Evolutionary conservation across 92 coral and sea anemone species (phyloP).

Genomic region (Umimayanthus chanpuru): DNA sequence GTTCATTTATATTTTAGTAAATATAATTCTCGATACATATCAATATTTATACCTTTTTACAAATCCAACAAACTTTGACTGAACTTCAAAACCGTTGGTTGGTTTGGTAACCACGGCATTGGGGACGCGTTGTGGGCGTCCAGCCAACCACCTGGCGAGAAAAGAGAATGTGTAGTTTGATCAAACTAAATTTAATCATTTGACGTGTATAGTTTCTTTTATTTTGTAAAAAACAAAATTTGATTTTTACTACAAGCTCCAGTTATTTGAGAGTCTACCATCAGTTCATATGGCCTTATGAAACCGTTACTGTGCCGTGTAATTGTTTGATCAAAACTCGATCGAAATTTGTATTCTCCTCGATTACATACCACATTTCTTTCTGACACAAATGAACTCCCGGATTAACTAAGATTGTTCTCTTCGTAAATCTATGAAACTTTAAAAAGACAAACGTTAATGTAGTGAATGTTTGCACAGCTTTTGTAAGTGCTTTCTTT

Average conservation of each 20-base stretch:
- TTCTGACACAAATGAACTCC: slow-evolving; percentile 23
- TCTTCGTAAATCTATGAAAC: slow-evolving; percentile 39
- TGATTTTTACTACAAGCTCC: neutral
- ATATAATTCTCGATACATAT: no score
- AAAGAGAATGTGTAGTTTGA: slow-evolving; percentile 47
- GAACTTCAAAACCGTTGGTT: neutral
- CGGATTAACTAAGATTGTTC: slow-evolving; percentile 57
- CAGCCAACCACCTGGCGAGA: slow-evolving; percentile 29
- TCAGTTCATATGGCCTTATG: neutral
- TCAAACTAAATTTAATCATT: neutral
- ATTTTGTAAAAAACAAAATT: neutral
- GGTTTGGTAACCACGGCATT: slow-evolving; percentile 41
- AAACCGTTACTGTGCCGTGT: neutral
- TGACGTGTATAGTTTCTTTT: neutral
- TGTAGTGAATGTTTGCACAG: neutral
- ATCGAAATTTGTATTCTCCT: neutral
- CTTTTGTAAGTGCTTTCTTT: neutral
- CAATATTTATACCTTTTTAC: neutral
- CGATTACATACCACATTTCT: neutral
- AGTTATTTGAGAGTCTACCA: neutral
- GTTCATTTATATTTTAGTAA: neutral
- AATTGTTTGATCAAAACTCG: neutral
- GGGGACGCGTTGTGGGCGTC: slow-evolving; percentile 78
- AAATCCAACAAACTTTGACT: neutral
- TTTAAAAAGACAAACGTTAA: slow-evolving; percentile 56